Percentiles rank a stretch among this genome's conserved stretches.
Evolutionary conservation across 2,797 vertebrate genomes (phyloP).

Genomic region (Mus spretus): DNA sequence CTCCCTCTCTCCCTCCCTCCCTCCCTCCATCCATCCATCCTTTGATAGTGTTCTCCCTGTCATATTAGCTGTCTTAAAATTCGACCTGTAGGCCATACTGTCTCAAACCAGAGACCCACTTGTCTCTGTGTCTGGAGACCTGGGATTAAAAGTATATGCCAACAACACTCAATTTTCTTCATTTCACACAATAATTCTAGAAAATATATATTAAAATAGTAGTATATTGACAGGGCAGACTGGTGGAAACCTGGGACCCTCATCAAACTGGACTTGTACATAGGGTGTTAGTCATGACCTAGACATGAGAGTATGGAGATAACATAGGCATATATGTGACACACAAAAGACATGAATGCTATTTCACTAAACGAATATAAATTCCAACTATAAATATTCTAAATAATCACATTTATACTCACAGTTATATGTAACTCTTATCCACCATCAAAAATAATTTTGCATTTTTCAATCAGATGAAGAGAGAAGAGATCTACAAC

Average conservation of each 20-base stretch:
- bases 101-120: neutral
- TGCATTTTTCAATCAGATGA: neutral
- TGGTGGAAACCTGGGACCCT: neutral
- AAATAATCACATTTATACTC: neutral
- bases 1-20: neutral
- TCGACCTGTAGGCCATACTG: neutral
- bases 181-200: neutral
- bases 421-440: neutral
- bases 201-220: neutral
- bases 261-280: neutral
- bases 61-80: neutral
- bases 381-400: neutral
- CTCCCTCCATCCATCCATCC: no score
- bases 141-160: neutral
- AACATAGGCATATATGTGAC: neutral
- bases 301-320: neutral
- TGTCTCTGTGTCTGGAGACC: neutral
- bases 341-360: neutral
- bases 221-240: neutral
- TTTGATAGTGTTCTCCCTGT: neutral
- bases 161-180: neutral
- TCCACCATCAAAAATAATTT: neutral
- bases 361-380: neutral
- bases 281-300: neutral
- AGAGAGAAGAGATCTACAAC: neutral